Base-by-base conservation (phyloP, 2,113 vertebrate species). In the Ibidorhyncha struthersii region DNA sequence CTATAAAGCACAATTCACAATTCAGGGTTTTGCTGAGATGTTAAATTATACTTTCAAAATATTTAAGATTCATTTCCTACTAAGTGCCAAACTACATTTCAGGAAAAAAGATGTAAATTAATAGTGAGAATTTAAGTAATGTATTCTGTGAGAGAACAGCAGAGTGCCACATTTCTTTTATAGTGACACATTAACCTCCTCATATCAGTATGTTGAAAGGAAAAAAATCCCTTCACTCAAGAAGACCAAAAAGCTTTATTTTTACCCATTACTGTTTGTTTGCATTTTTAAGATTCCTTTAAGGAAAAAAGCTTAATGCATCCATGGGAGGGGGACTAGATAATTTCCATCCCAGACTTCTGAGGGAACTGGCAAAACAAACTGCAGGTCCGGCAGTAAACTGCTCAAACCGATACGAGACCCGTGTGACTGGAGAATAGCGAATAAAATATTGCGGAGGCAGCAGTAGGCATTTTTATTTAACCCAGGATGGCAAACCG, bases 31-130 rank as follows among this genome's bases (percentile, higher is more conserved):
- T 91, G 69, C 88, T 89, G 88, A 82, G 91, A 95, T 84, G 86
- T 81, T 93, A 94, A 94, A 96, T 94, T 96, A 84, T 96, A 95
- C 91, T 97, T 97, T 93, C 91, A 97, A 97, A 97, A 97, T 96
- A 96, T 97, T 97, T 95, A 96, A 96, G 91, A 96, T 97, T 96
- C 88, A 91, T 97, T 96, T 97, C 85, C 43, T 55, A 25, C 83
- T 94, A 96, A 96, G 83, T 94, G 84, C 90, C 89, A 89, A 96
- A 94, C 90, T 96, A 55, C 82, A 86, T 96, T 95, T 97, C 69
- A 87, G 78, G 91, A 70, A 94, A 90, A 93, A 92, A 89, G 86
- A 96, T 85, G 82, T 86, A 96, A 96, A 96, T 96, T 97, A 88
- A 55, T 85, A 89, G 73, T 69, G 86, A 94, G 94, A 96, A 96